Percentiles rank a stretch among this genome's conserved stretches.
Evolutionary conservation across 2,888 invertebrate genomes (phyloP).

Genomic region (Agonopterix subpropinquella): DNA sequence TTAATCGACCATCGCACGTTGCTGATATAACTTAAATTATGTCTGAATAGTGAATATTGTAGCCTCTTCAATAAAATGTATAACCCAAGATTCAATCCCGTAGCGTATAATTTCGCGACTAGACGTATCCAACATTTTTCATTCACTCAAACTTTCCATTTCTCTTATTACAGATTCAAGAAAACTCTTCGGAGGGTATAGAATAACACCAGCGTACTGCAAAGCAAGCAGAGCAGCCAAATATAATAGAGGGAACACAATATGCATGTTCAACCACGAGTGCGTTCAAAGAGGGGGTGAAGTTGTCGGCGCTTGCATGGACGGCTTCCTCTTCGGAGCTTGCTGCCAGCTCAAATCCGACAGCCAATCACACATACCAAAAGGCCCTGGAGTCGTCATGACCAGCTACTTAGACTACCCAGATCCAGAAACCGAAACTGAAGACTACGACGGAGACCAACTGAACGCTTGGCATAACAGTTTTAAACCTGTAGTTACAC

Average conservation of each 20-base stretch:
- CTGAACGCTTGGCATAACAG: constrained; percentile 62
- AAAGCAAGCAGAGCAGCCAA: constrained; percentile 80
- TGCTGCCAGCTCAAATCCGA: constrained; percentile 84
- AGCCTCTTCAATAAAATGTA: too few species aligned
- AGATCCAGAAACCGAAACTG: constrained; percentile 50
- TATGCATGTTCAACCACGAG: constrained; percentile 96
- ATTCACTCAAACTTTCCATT: not conserved
- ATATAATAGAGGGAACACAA: constrained; percentile 81
- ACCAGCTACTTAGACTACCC: constrained; percentile 66
- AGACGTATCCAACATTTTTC: too few species aligned
- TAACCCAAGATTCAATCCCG: too few species aligned
- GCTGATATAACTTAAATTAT: too few species aligned
- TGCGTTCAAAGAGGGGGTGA: constrained; percentile 86
- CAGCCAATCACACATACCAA: constrained; percentile 64
- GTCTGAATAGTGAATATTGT: too few species aligned
- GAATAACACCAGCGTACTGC: constrained; percentile 89
- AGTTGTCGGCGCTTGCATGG: constrained; percentile 92
- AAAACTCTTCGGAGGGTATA: constrained; percentile 90
- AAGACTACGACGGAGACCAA: constrained; percentile 57
- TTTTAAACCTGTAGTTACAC: constrained; percentile 64
- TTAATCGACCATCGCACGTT: too few species aligned
- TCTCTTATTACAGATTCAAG: constrained; percentile 57
- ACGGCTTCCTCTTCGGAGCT: constrained; percentile 93
- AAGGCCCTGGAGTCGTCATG: constrained; percentile 68
- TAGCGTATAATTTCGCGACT: too few species aligned